A percentile compares a stretch with the other conserved stretches of the same genome.
Evolutionary conservation across 1,140 invertebrate species (phyloP).

Genomic region (Drosophila simulans): DNA sequence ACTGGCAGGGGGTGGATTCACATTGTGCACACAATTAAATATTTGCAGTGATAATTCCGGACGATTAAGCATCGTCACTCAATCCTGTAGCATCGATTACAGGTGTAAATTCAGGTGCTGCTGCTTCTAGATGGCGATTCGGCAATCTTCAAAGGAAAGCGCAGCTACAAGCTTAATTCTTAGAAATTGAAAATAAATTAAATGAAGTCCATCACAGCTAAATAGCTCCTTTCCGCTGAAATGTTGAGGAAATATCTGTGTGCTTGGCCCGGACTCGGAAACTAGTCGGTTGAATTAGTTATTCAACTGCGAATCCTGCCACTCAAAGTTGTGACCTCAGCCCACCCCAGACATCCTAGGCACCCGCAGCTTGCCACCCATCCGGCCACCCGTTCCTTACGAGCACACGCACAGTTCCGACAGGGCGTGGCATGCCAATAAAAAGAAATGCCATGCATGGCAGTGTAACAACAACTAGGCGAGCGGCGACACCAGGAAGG

Average conservation of each 20-base stretch:
- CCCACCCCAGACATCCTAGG: conserved; percentile 28
- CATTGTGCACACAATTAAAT: conserved; percentile 60
- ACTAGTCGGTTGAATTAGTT: neutral
- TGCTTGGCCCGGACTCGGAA: neutral
- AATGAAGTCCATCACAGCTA: neutral
- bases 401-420: conserved; percentile 10
- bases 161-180: too few species aligned
- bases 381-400: neutral
- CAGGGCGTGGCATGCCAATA: conserved; percentile 66
- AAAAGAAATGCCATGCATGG: conserved; percentile 32
- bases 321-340: conserved; percentile 32
- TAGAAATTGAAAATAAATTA: too few species aligned
- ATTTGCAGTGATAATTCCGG: conserved; percentile 57
- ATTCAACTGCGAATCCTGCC: neutral
- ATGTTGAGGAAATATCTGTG: neutral
- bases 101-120: too few species aligned
- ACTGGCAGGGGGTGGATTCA: conserved; percentile 1
- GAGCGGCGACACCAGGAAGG: neutral
- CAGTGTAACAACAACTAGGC: neutral
- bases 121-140: too few species aligned
- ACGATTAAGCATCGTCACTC: conserved; percentile 34
- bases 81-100: neutral
- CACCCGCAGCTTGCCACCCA: neutral
- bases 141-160: too few species aligned
- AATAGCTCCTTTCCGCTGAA: neutral